phyloP scores from a whole-genome alignment of 1,140 invertebrate species.

The Eubasilissa regina region DNA sequence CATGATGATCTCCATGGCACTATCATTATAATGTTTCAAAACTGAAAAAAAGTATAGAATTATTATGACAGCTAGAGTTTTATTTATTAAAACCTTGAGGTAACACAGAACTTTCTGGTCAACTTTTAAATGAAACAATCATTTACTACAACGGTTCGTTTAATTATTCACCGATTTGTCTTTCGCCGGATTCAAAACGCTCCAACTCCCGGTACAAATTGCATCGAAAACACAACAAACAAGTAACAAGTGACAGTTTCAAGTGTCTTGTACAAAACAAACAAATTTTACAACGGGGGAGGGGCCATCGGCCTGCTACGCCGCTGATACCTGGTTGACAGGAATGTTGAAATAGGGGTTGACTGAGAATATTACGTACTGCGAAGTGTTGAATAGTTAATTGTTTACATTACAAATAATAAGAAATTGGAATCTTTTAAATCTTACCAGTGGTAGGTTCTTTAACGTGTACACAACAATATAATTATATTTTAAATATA shows the following conservation, averaged over 20 bases:
- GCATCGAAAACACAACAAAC: conserved; percentile 11
- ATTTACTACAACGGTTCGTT: conserved; percentile 1
- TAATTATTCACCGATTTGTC: conserved; percentile 36
- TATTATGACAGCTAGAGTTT: too few relatives aligned
- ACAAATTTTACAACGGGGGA: conserved; percentile 19
- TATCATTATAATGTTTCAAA: too few relatives aligned
- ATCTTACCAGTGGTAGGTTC: too few relatives aligned
- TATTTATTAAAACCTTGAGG: background rate
- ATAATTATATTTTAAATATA: too few relatives aligned
- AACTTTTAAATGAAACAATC: background rate
- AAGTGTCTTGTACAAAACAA: conserved; percentile 42
- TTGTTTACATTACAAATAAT: too few relatives aligned
- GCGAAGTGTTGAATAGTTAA: too few relatives aligned
- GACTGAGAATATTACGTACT: too few relatives aligned
- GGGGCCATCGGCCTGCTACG: conserved; percentile 1
- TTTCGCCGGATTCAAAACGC: conserved; percentile 1
- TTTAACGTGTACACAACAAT: too few relatives aligned
- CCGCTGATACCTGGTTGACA: conserved; percentile 13
- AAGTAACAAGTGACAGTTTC: conserved; percentile 22
- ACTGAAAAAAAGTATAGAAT: too few relatives aligned
- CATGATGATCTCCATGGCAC: too few relatives aligned
- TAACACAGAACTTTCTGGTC: background rate
- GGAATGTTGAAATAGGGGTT: conserved; percentile 1
- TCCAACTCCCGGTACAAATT: conserved; percentile 12
- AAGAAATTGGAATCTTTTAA: too few relatives aligned